These are phyloP conservation scores for Zeugodacus cucurbitae DNA, from an alignment of 1,140 invertebrate species.

Conservation along the genomic window DNA sequence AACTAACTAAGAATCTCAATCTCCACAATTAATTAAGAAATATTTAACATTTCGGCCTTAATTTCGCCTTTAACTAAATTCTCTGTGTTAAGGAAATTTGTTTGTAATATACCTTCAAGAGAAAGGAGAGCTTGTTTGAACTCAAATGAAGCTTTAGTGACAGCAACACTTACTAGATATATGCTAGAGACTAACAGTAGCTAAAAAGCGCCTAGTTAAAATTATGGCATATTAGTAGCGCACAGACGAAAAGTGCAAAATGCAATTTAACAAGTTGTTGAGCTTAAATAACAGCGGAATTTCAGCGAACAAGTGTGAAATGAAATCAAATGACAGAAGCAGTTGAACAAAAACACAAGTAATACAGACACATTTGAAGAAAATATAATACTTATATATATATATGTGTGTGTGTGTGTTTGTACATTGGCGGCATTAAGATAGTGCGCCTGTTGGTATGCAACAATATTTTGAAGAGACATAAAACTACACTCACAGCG, in stretches of 20 bases:
- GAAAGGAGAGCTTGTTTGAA: no score
- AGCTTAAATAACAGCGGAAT: not conserved
- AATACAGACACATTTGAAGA: not conserved
- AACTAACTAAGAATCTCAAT: no score
- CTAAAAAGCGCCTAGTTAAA: no score
- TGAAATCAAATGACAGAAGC: not conserved
- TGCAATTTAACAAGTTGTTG: not conserved
- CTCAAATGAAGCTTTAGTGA: no score
- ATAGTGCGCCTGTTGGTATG: conserved; percentile 4
- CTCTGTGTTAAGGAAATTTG: no score
- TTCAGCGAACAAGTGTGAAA: not conserved
- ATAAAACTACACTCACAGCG: not conserved
- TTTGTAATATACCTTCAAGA: no score
- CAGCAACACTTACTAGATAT: no score
- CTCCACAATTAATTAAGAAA: no score
- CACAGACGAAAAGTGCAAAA: not conserved
- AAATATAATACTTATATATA: not conserved
- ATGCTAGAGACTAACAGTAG: no score
- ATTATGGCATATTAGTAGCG: not conserved
- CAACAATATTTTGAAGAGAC: conserved; percentile 6
- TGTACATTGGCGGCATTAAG: not conserved
- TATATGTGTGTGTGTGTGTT: not conserved
- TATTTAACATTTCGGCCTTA: no score
- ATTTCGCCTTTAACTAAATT: no score
- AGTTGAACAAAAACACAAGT: not conserved